Conservation (phyloP, 2,888 invertebrate species). For the Synanthedon andrenaeformis region DNA sequence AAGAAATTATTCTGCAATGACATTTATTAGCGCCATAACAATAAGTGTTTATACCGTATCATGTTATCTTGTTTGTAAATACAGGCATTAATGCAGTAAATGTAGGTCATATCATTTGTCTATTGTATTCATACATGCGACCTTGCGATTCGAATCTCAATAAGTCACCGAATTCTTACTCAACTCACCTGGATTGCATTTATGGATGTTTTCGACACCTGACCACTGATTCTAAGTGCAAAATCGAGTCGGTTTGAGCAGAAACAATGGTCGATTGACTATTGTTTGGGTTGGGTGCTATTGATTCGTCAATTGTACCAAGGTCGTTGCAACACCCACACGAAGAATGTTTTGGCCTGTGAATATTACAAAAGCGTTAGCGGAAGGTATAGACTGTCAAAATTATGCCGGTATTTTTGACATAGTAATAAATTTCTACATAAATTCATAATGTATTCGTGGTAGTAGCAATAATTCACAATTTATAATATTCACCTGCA, state of each 20-base stretch:
- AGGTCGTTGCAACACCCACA: slow-evolving; percentile 38
- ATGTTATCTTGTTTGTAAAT: neutral
- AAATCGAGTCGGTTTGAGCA: slow-evolving; percentile 7
- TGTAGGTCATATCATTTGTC: neutral
- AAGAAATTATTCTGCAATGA: neutral
- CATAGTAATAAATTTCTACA: too few relatives aligned
- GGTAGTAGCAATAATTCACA: too few relatives aligned
- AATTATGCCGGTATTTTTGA: too few relatives aligned
- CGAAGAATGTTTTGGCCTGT: slow-evolving; percentile 6
- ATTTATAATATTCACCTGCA: too few relatives aligned
- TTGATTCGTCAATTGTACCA: slow-evolving; percentile 26
- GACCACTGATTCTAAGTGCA: slow-evolving; percentile 7
- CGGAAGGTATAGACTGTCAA: slow-evolving; percentile 6
- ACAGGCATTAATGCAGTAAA: neutral
- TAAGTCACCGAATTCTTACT: neutral
- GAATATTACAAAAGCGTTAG: slow-evolving; percentile 11
- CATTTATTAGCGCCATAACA: neutral
- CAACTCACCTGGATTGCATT: slow-evolving; percentile 1
- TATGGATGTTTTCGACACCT: slow-evolving; percentile 11
- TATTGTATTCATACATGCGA: neutral
- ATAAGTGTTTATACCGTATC: neutral
- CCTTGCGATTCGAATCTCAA: neutral
- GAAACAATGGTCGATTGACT: slow-evolving; percentile 43
- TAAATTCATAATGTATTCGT: too few relatives aligned
- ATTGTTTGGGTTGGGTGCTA: slow-evolving; percentile 27